phyloP scores from a whole-genome alignment of 37 sponge, comb jelly and placozoan species.

The Mnemiopsis leidyi region DNA sequence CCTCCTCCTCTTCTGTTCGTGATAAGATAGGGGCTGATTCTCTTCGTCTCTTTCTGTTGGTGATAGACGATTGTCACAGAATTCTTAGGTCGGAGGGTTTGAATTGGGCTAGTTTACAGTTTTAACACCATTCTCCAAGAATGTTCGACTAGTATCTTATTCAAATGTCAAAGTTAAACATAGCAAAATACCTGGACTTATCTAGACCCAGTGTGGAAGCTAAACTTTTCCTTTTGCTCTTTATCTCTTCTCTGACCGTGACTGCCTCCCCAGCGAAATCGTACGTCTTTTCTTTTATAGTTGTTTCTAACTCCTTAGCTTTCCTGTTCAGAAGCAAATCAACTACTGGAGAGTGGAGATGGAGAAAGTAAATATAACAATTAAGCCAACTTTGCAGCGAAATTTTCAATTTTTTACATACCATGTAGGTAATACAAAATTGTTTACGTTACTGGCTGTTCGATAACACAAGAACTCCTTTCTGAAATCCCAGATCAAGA shows the following conservation, averaged over 20 bases:
- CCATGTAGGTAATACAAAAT: too few relatives aligned
- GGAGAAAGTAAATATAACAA: too few relatives aligned
- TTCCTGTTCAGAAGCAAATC: conserved; percentile 35
- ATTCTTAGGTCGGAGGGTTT: not conserved
- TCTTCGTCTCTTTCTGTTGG: conserved; percentile 7
- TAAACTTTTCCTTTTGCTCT: conserved; percentile 21
- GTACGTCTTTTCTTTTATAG: conserved; percentile 74
- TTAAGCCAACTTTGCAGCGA: too few relatives aligned
- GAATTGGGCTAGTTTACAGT: not conserved
- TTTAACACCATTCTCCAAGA: not conserved
- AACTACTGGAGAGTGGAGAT: too few relatives aligned
- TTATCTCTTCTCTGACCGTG: conserved; percentile 44
- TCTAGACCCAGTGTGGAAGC: conserved; percentile 27
- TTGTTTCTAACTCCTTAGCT: conserved; percentile 62
- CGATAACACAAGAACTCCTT: too few relatives aligned
- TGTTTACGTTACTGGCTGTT: too few relatives aligned
- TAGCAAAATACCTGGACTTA: not conserved
- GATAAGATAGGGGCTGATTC: conserved; percentile 25
- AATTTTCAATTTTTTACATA: too few relatives aligned
- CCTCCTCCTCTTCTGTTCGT: not conserved
- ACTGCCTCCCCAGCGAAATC: conserved; percentile 93
- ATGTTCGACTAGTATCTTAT: not conserved
- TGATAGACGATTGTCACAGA: too few relatives aligned
- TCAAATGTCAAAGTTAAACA: not conserved
- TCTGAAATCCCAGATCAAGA: too few relatives aligned